A percentile compares a stretch with the other conserved stretches of the same genome.
Evolutionary conservation across 2,888 invertebrate species (phyloP).

Genomic region (Polyploca ridens): DNA sequence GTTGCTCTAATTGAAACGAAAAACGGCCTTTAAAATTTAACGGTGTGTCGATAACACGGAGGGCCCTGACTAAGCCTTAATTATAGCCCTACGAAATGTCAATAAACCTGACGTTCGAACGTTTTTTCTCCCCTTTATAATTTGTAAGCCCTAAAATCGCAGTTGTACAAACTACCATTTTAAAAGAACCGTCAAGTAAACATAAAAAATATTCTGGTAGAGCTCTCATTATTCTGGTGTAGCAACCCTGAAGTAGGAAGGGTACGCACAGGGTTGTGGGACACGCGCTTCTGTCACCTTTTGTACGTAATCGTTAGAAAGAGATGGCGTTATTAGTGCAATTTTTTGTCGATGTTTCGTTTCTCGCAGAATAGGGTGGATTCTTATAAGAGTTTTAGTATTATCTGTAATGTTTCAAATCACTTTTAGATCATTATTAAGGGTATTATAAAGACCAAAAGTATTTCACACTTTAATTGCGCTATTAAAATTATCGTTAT

Average conservation of each 20-base stretch:
- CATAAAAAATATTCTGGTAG: conserved; percentile 18
- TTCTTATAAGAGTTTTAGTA: not conserved
- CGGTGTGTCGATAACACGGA: conserved; percentile 67
- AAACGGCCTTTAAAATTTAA: conserved; percentile 71
- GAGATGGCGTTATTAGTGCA: conserved; percentile 52
- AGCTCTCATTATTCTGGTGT: conserved; percentile 54
- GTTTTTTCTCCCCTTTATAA: conserved; percentile 78
- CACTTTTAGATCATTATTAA: not conserved
- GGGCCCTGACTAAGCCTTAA: conserved; percentile 73
- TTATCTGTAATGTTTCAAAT: not conserved
- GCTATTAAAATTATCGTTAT: too few species aligned
- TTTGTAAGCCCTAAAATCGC: conserved; percentile 80
- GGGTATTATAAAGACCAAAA: too few species aligned
- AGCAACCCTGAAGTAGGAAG: conserved; percentile 69
- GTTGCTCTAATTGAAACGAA: conserved; percentile 63
- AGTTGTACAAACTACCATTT: conserved; percentile 57
- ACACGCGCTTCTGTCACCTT: conserved; percentile 60
- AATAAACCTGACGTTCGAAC: conserved; percentile 77
- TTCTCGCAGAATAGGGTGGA: conserved; percentile 37
- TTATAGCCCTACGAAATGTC: conserved; percentile 79
- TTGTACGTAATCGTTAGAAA: conserved; percentile 49
- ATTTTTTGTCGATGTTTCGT: conserved; percentile 52
- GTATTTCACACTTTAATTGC: too few species aligned
- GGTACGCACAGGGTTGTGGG: conserved; percentile 63
- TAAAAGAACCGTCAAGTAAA: conserved; percentile 33